Evolutionary conservation across 2,797 vertebrate genomes (phyloP).

Genomic region (Scarus forsteni): DNA sequence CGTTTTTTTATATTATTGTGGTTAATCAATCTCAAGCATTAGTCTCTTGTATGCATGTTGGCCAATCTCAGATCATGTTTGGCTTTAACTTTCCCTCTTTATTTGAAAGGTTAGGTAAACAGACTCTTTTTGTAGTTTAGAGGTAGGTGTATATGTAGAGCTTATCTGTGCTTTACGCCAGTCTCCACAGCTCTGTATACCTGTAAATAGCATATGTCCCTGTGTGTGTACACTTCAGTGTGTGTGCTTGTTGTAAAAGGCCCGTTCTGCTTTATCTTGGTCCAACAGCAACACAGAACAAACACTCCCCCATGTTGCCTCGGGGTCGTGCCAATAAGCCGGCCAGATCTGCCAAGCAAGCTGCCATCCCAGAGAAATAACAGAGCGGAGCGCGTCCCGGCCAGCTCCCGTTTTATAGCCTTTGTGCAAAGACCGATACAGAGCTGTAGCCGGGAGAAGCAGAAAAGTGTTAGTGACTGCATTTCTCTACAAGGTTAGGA

Average conservation of each 20-base stretch:
- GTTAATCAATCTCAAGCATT: background rate
- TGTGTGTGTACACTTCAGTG: conserved; percentile 41
- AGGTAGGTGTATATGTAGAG: conserved; percentile 17
- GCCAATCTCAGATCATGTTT: background rate
- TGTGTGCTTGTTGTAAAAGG: conserved; percentile 69
- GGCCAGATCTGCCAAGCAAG: conserved; percentile 79
- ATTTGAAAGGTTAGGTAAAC: background rate
- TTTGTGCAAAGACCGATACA: conserved; percentile 64
- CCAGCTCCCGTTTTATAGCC: conserved; percentile 64
- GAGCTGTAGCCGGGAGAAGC: conserved; percentile 40
- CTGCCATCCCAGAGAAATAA: conserved; percentile 75
- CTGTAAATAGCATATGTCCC: conserved; percentile 44
- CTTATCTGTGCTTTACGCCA: conserved; percentile 26
- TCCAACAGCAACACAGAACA: conserved; percentile 83
- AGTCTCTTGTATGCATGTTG: background rate
- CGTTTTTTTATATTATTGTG: background rate
- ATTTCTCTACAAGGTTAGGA: conserved; percentile 25
- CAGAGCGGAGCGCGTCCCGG: conserved; percentile 62
- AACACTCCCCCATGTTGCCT: conserved; percentile 79
- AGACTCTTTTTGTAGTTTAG: background rate
- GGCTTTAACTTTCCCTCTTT: background rate
- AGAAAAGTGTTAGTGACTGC: conserved; percentile 38
- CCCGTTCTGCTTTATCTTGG: conserved; percentile 82
- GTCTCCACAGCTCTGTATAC: conserved; percentile 26
- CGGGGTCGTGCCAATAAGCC: conserved; percentile 79